A percentile compares a stretch with the other conserved stretches of the same genome.
Conservation (phyloP, 2,113 vertebrate species). For the Oostethus manadensis region DNA sequence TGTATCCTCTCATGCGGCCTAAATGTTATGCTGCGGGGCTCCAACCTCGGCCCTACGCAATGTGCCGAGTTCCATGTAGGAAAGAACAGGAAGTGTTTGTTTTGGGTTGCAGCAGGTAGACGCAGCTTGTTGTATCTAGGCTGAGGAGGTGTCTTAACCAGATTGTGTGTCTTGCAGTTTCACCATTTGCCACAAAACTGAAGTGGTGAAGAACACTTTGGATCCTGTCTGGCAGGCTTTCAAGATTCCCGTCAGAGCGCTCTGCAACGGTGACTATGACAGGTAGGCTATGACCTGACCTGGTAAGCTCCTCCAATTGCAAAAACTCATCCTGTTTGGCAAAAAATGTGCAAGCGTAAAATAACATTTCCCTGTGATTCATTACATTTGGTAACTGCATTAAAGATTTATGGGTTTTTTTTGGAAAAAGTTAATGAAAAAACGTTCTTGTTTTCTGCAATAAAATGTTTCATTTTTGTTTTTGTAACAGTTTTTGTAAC, state of each 20-base stretch:
- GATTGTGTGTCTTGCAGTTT: conserved; percentile 64
- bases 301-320: no score
- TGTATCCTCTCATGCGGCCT: conserved; percentile 52
- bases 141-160: neutral
- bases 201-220: conserved; percentile 88
- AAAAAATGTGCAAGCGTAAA: no score
- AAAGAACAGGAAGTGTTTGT: conserved; percentile 6
- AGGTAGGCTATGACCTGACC: conserved; percentile 60
- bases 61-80: conserved; percentile 10
- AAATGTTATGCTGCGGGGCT: conserved; percentile 46
- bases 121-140: neutral
- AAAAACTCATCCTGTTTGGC: no score
- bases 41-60: conserved; percentile 26
- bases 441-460: no score
- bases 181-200: conserved; percentile 89
- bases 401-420: no score
- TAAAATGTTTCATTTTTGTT: no score
- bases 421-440: no score
- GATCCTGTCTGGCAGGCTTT: conserved; percentile 93
- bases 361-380: no score
- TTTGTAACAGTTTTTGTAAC: no score
- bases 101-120: neutral
- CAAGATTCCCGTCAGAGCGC: conserved; percentile 84
- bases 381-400: no score
- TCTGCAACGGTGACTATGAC: conserved; percentile 90